These are phyloP conservation scores for Bruchidius siliquastri DNA, from an alignment of 2,888 invertebrate species.

Conservation along the genomic window DNA sequence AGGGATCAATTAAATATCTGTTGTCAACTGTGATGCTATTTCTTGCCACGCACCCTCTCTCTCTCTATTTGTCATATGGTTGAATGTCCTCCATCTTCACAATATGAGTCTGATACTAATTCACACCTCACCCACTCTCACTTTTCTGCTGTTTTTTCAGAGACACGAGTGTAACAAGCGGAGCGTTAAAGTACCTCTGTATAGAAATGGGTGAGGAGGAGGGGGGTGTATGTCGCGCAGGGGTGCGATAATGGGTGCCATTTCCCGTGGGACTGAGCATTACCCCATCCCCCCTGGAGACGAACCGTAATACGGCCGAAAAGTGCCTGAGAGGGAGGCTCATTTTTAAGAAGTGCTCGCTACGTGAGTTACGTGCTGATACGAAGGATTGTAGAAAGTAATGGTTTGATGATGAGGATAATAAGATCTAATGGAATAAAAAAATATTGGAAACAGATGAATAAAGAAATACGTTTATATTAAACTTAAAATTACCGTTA, in stretches of 20 bases:
- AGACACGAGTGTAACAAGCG: conserved; percentile 36
- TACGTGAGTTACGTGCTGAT: background rate
- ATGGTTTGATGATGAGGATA: background rate
- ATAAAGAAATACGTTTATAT: too few species aligned
- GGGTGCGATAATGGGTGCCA: conserved; percentile 46
- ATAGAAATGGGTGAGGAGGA: background rate
- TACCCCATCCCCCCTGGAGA: conserved; percentile 30
- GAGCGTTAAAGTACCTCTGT: conserved; percentile 46
- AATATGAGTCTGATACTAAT: too few species aligned
- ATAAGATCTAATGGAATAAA: background rate
- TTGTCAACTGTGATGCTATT: too few species aligned
- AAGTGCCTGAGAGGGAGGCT: background rate
- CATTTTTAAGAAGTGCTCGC: background rate
- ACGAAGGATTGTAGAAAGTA: background rate
- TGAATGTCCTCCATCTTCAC: too few species aligned
- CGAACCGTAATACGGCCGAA: background rate
- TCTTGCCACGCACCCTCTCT: too few species aligned
- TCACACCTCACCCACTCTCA: too few species aligned
- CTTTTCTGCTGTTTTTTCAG: background rate
- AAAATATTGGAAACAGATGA: too few species aligned
- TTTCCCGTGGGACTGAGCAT: conserved; percentile 44
- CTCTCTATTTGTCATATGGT: too few species aligned
- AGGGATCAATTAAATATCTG: too few species aligned
- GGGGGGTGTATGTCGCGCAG: conserved; percentile 31
- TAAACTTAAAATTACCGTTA: too few species aligned